Evolutionary conservation across 2,888 invertebrate genomes (phyloP).

Genomic region (Herminia tarsipennalis): DNA sequence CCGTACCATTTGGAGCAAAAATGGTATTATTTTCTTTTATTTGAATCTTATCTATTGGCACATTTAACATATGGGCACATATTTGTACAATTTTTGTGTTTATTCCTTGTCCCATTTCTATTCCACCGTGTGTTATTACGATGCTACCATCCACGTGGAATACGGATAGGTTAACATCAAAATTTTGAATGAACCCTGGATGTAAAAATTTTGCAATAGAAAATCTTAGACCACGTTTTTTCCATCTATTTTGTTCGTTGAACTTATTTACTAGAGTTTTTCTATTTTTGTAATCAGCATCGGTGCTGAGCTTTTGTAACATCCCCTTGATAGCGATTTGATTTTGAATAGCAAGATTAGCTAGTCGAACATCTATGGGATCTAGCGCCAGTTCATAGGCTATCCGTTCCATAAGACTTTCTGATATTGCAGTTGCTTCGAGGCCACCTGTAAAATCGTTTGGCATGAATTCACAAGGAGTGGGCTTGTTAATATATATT

Average conservation of each 20-base stretch:
- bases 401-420: constrained; percentile 87
- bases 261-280: constrained; percentile 76
- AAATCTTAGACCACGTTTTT: constrained; percentile 87
- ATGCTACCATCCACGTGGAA: constrained; percentile 88
- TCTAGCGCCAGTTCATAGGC: constrained; percentile 80
- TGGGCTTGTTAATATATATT: no score
- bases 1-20: constrained; percentile 23
- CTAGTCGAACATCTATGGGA: constrained; percentile 81
- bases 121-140: constrained; percentile 87
- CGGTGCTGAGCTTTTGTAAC: constrained; percentile 77
- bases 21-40: constrained; percentile 32
- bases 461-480: no score
- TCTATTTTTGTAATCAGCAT: constrained; percentile 80
- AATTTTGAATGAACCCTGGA: constrained; percentile 44
- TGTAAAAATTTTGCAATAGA: constrained; percentile 87
- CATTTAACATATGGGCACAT: constrained; percentile 20
- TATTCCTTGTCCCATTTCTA: no score
- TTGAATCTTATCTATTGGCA: constrained; percentile 26
- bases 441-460: no score
- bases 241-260: constrained; percentile 89
- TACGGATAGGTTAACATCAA: constrained; percentile 84
- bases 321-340: constrained; percentile 64
- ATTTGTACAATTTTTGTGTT: constrained; percentile 91
- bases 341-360: constrained; percentile 57
- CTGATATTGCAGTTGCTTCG: constrained; percentile 73